Evolutionary conservation across 92 coral and sea anemone species (phyloP), one percentile per base, ranked within the genome.

Genomic region (Pocillopora meandrina): DNA sequence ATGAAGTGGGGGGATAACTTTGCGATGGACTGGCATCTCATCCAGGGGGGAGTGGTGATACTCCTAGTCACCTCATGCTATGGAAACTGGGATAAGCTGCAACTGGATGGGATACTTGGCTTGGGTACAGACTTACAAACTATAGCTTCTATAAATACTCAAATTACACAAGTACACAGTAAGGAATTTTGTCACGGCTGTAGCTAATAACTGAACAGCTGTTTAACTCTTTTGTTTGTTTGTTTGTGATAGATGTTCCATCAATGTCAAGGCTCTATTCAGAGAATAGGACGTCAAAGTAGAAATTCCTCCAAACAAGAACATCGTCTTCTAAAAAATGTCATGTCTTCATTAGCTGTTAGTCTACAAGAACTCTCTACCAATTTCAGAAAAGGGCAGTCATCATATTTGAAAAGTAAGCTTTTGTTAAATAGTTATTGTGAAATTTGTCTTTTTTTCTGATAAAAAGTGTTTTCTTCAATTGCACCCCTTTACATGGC

Each of bases 341-440:
- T 95, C 34, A 92, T 94, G 76, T 95, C 98, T 11, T 92, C 93
- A 31, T 80, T 95, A 86, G 98, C 98, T 47, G 95, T 95, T 49
- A 96, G 98, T 80, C 91, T 95, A 12, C 98, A 95, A 77, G 98
- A 95, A 55, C 85, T 95, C 77, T 95, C 98, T 49, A 92, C 95
- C 60, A 95, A 95, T 80, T 95, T 95, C 84, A 91, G 98, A 56
- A 95, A 92, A 89, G 94, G 98, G 35, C 98, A 95, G 83, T 95
- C 98, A 61, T 90, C 98, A 5, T 95, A 95, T 77, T 78, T 95
- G 64, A 95, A 95, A 87, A 89, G 98, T 95, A 85, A 82, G 96
- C 61, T 42, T 10, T 9, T 5, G 64, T 26, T 20, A 3, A 68
- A 3, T 20, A 12, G 31, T 20, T 68, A 68, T 6, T 55, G 34